Conservation (phyloP, 2,797 vertebrate genomes). For the Xiphophorus birchmanni region DNA sequence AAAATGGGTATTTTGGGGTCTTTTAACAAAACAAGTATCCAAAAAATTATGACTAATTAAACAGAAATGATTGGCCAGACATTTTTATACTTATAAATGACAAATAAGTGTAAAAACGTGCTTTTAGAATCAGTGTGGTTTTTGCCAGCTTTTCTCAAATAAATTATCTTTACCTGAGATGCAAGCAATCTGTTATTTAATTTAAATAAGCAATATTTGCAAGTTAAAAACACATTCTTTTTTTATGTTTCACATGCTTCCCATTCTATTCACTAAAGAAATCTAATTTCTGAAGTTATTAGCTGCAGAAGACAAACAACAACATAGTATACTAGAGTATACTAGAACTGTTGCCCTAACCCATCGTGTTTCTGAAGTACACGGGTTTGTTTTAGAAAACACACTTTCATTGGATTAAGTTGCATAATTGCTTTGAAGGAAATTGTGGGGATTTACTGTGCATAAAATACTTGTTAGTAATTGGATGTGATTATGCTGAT, state of each 20-base stretch:
- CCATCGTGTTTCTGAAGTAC: not conserved
- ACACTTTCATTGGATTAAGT: conserved; percentile 40
- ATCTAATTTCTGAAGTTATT: no score
- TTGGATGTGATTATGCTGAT: conserved; percentile 62
- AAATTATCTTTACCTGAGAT: not conserved
- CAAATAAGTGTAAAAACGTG: not conserved
- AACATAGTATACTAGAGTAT: not conserved
- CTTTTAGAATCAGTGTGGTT: not conserved
- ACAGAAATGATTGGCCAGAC: not conserved
- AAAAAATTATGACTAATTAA: not conserved
- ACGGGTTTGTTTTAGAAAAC: conserved; percentile 19
- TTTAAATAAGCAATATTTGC: conserved; percentile 1
- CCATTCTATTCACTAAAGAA: not conserved
- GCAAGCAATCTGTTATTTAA: not conserved
- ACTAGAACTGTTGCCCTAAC: no score
- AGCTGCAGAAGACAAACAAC: conserved; percentile 1
- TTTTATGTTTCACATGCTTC: not conserved
- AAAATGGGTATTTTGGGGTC: not conserved
- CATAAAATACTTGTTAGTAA: conserved; percentile 62
- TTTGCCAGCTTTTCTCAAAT: not conserved
- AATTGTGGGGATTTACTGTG: conserved; percentile 33
- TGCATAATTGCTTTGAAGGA: conserved; percentile 29
- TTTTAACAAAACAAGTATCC: not conserved
- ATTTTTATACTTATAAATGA: not conserved
- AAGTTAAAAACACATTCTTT: not conserved